These are phyloP conservation scores for Coracias cyanogaster DNA, from an alignment of 2,797 vertebrate species.

Conservation along the genomic window DNA sequence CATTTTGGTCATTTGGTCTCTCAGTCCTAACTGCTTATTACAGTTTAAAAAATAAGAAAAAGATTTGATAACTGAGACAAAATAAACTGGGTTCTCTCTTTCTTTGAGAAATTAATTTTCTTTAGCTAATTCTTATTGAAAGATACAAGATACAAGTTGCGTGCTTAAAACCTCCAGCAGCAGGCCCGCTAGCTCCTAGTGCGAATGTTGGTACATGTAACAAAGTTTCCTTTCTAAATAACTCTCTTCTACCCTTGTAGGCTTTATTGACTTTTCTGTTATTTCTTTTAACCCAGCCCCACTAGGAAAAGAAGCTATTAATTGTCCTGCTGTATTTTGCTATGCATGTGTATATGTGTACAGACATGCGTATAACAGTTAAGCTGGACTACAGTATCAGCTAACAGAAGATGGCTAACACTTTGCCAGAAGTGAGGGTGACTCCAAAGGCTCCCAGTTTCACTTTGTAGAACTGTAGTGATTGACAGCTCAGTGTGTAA, in stretches of 20 bases:
- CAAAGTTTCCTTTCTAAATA: not conserved
- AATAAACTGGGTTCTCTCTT: not conserved
- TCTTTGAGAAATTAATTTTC: not conserved
- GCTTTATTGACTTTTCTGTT: not conserved
- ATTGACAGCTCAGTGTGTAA: not conserved
- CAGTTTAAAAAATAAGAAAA: not conserved
- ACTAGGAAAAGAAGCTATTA: not conserved
- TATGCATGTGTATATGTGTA: not conserved
- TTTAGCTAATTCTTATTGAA: not conserved
- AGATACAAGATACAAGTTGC: not conserved
- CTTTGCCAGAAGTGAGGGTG: not conserved
- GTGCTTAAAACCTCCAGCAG: not conserved
- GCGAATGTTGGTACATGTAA: fast-evolving
- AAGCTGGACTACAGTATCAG: not conserved
- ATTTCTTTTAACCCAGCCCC: not conserved
- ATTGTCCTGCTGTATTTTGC: not conserved
- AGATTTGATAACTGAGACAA: not conserved
- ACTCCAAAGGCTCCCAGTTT: not conserved
- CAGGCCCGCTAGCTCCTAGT: not conserved
- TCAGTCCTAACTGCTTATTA: not conserved
- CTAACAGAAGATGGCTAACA: fast-evolving
- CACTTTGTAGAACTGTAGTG: not conserved
- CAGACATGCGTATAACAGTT: not conserved
- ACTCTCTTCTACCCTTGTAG: not conserved
- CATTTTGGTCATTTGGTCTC: not conserved